Conservation (phyloP, 1,140 invertebrate species). For the Cylas formicarius region DNA sequence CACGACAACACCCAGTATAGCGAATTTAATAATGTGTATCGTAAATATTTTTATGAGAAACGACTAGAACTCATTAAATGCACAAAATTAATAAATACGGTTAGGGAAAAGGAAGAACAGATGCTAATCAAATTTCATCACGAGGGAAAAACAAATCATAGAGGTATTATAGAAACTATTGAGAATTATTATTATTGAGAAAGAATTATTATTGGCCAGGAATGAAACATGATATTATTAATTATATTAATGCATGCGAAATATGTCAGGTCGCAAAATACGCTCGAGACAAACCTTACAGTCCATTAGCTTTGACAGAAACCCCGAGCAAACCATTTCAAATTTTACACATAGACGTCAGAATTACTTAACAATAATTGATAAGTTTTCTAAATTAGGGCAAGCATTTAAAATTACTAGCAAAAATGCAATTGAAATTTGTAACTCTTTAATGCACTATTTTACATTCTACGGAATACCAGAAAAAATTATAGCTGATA, state of each 20-base stretch:
- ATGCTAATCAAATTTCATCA: constrained; percentile 17
- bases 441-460: constrained; percentile 14
- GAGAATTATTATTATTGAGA: constrained; percentile 14
- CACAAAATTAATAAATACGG: constrained; percentile 10
- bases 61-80: constrained; percentile 1
- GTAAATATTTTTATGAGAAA: background rate
- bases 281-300: too few species aligned
- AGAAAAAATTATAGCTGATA: constrained; percentile 4
- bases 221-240: constrained; percentile 8
- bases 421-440: constrained; percentile 3
- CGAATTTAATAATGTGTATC: constrained; percentile 4
- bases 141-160: constrained; percentile 14
- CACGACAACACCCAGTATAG: background rate
- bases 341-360: constrained; percentile 13
- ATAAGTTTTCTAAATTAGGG: constrained; percentile 11
- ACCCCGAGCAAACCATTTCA: too few species aligned
- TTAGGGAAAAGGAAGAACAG: constrained; percentile 14
- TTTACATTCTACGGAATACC: constrained; percentile 12
- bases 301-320: too few species aligned
- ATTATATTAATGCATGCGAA: too few species aligned
- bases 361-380: too few species aligned
- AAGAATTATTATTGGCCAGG: constrained; percentile 8
- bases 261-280: too few species aligned
- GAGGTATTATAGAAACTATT: constrained; percentile 13
- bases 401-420: constrained; percentile 8